A percentile compares a stretch with the other conserved stretches of the same genome.
Evolutionary conservation across 2,113 vertebrate genomes (phyloP).

Genomic region (Vicugna pacos): DNA sequence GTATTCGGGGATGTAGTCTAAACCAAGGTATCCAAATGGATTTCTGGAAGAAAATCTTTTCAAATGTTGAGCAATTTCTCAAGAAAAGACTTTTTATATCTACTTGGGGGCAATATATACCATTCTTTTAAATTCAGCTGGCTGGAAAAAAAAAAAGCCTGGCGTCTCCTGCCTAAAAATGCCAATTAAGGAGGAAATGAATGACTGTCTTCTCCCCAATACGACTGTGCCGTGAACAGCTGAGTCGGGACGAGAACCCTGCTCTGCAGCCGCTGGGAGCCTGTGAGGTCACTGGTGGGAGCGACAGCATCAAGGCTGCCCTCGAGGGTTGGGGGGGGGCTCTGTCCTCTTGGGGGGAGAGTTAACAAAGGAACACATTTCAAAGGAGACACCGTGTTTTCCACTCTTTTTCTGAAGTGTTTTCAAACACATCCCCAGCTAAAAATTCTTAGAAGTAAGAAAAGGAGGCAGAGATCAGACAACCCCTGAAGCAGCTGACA

Average conservation of each 20-base stretch:
- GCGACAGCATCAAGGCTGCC: constrained; percentile 77
- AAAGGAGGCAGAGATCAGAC: constrained; percentile 74
- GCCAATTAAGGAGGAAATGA: constrained; percentile 66
- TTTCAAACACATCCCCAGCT: constrained; percentile 84
- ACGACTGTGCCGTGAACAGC: constrained; percentile 65
- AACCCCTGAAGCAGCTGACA: constrained; percentile 76
- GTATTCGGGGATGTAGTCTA: not conserved
- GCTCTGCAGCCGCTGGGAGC: constrained; percentile 70
- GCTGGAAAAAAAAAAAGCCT: not conserved
- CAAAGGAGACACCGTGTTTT: constrained; percentile 82
- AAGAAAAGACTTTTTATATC: not conserved
- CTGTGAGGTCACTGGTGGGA: constrained; percentile 79
- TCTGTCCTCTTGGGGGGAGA: constrained; percentile 79
- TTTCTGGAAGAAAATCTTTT: not conserved
- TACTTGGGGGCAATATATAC: not conserved
- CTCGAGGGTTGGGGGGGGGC: constrained; percentile 81
- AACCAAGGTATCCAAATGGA: not conserved
- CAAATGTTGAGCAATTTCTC: not conserved
- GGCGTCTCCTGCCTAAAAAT: constrained; percentile 26
- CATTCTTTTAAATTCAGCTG: constrained; percentile 35
- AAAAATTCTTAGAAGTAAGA: constrained; percentile 82
- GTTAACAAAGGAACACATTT: constrained; percentile 83
- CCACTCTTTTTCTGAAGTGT: constrained; percentile 82
- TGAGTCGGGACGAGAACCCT: constrained; percentile 72
- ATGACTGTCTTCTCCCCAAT: constrained; percentile 65